Percentiles rank a stretch among this genome's conserved stretches.
Conservation (phyloP, 2,888 invertebrate species). For the Mellilla xanthometata region DNA sequence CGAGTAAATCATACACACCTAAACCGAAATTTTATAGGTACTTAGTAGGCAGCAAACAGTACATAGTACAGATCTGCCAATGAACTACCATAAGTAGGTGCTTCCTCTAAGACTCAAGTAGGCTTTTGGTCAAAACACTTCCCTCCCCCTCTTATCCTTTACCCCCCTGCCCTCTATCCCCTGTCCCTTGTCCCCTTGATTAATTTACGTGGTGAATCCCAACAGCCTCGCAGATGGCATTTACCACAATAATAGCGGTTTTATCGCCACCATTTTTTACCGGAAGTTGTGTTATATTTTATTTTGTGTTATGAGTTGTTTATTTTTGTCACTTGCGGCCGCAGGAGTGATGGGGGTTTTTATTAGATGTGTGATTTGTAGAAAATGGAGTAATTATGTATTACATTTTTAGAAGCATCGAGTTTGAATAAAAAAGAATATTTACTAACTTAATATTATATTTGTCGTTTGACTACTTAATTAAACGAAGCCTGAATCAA, state of each 20-base stretch:
- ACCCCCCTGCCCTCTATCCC: no score
- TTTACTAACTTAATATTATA: no score
- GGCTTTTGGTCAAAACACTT: not conserved
- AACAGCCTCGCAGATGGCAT: conserved; percentile 28
- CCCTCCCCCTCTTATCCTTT: not conserved
- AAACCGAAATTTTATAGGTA: no score
- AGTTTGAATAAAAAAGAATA: no score
- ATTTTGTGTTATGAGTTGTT: conserved; percentile 16
- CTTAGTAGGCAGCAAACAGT: no score
- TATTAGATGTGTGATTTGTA: not conserved
- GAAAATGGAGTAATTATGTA: not conserved
- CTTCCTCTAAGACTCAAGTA: no score
- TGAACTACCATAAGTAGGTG: no score
- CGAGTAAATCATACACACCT: no score
- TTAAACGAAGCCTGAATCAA: no score
- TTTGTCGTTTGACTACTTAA: no score
- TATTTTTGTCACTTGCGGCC: conserved; percentile 18
- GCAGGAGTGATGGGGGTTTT: conserved; percentile 9
- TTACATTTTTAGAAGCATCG: no score
- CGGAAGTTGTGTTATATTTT: conserved; percentile 13
- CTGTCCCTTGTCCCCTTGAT: conserved; percentile 58
- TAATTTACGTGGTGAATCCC: conserved; percentile 53
- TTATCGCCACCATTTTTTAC: conserved; percentile 23
- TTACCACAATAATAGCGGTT: conserved; percentile 20
- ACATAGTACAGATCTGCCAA: no score